Percentiles rank a stretch among this genome's conserved stretches.
Evolutionary conservation across 2,888 invertebrate genomes (phyloP).

Genomic region (Cremastinae sp.): DNA sequence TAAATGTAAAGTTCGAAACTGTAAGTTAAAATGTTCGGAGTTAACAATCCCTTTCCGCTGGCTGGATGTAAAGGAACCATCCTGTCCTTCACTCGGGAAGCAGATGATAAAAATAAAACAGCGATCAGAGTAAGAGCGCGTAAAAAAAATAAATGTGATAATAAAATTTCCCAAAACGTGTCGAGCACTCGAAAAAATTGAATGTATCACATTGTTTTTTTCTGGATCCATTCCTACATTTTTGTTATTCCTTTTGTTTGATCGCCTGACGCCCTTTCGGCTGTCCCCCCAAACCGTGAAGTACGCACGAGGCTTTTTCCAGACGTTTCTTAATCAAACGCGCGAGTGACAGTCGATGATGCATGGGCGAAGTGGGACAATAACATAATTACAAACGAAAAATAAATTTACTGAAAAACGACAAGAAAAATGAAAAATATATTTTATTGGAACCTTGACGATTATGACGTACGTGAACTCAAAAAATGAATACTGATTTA

Average conservation of each 20-base stretch:
- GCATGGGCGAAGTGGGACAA: constrained; percentile 27
- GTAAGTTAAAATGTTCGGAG: too few species aligned
- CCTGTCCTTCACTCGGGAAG: neutral
- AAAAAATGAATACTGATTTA: too few species aligned
- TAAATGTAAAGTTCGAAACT: too few species aligned
- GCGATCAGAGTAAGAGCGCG: neutral
- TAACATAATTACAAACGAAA: constrained; percentile 4
- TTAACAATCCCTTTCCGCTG: too few species aligned
- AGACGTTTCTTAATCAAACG: constrained; percentile 25
- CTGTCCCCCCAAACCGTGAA: neutral
- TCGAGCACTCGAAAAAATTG: constrained; percentile 39
- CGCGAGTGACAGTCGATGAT: constrained; percentile 54
- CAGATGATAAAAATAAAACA: neutral
- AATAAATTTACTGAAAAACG: too few species aligned
- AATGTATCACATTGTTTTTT: constrained; percentile 24
- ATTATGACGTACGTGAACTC: too few species aligned
- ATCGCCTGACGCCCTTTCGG: neutral
- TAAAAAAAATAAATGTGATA: neutral
- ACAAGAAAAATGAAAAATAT: too few species aligned
- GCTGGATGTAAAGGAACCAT: neutral
- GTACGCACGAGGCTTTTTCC: neutral
- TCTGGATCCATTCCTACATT: constrained; percentile 7
- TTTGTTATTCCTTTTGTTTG: constrained; percentile 11
- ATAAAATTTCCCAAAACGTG: constrained; percentile 7
- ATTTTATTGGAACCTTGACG: too few species aligned